A percentile compares a stretch with the other conserved stretches of the same genome.
These are phyloP conservation scores for Amiota mariae DNA, from an alignment of 2,888 invertebrate species.

Conservation along the genomic window DNA sequence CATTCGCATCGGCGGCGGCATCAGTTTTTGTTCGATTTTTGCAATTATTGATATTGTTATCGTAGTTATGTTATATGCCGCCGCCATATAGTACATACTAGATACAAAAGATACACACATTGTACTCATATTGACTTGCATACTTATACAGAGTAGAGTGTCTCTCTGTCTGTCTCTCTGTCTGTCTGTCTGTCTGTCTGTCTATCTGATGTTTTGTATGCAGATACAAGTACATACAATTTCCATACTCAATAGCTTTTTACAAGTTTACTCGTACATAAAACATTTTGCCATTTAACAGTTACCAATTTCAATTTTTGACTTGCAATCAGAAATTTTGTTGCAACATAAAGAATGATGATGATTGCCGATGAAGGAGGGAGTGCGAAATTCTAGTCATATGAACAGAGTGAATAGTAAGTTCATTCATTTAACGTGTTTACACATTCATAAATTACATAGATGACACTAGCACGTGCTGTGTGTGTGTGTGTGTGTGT, in stretches of 20 bases:
- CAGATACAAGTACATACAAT: too few species aligned
- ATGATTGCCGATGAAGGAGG: too few species aligned
- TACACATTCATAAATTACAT: constrained; percentile 24
- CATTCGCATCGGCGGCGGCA: constrained; percentile 30
- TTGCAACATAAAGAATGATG: background rate
- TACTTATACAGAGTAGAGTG: too few species aligned
- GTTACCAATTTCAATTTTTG: background rate
- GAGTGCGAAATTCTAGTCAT: too few species aligned
- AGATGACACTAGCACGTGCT: background rate
- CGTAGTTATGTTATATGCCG: constrained; percentile 34
- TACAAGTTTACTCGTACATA: constrained; percentile 42
- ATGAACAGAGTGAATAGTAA: too few species aligned
- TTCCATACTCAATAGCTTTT: background rate
- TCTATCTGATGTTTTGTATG: too few species aligned
- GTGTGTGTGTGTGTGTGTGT: too few species aligned
- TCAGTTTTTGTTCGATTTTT: constrained; percentile 43
- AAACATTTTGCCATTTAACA: constrained; percentile 2
- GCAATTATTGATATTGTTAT: constrained; percentile 62
- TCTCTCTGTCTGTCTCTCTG: too few species aligned
- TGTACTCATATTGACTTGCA: too few species aligned
- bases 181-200: too few species aligned
- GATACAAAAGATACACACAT: constrained; percentile 8
- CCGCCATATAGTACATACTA: background rate
- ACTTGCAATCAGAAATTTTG: constrained; percentile 6
- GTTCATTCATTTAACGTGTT: constrained; percentile 12